These are phyloP conservation scores for Eolophus roseicapilla DNA, from an alignment of 2,113 vertebrate species.

Conservation along the genomic window DNA sequence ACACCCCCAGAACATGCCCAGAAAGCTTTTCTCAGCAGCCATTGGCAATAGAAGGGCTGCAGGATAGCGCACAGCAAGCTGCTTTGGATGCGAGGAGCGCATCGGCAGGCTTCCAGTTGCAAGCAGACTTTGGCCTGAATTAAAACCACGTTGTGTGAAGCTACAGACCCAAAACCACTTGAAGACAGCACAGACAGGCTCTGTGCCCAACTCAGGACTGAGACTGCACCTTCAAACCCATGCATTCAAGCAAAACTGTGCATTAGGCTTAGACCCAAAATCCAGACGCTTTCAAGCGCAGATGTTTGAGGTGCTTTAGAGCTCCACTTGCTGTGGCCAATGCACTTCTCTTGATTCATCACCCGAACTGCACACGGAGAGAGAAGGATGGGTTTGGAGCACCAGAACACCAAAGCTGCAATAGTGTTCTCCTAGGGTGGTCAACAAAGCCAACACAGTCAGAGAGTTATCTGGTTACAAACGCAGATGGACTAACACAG, in stretches of 20 bases:
- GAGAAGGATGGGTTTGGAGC: background rate
- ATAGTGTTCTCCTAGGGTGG: background rate
- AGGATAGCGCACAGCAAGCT: background rate
- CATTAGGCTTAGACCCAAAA: background rate
- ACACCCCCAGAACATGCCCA: background rate
- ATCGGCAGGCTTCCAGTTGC: background rate
- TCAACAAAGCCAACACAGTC: background rate
- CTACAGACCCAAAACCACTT: background rate
- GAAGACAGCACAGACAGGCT: rapidly evolving
- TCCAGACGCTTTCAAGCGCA: rapidly evolving
- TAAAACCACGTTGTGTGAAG: background rate
- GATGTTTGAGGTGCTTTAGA: background rate
- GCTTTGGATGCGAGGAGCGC: background rate
- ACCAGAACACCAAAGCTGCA: background rate
- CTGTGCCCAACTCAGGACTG: background rate
- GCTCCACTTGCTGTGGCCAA: background rate
- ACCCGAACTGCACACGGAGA: background rate
- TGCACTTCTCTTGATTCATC: background rate
- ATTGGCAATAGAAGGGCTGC: background rate
- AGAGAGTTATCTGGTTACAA: background rate
- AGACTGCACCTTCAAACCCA: background rate
- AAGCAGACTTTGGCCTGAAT: background rate
- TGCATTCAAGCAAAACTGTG: rapidly evolving
- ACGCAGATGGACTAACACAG: background rate
- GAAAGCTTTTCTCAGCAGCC: background rate